Evolutionary conservation across 2,113 vertebrate genomes (phyloP).

Genomic region (Guaruba guarouba): DNA sequence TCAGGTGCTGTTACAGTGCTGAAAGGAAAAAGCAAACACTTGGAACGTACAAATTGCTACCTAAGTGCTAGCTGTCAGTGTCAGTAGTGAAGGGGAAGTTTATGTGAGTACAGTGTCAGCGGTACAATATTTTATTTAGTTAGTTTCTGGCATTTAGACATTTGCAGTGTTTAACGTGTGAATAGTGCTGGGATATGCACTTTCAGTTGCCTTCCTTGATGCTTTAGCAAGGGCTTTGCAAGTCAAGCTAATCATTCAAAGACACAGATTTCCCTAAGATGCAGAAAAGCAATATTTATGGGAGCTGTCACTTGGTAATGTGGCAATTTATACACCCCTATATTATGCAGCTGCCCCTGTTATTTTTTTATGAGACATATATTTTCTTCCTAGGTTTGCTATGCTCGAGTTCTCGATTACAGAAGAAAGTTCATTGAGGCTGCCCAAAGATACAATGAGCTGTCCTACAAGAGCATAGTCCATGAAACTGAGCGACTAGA

Average conservation of each 20-base stretch:
- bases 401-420: slow-evolving; percentile 95
- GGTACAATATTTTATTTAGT: background rate
- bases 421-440: slow-evolving; percentile 98
- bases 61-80: background rate
- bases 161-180: background rate
- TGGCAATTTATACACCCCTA: background rate
- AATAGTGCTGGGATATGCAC: background rate
- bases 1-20: background rate
- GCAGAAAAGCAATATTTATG: background rate
- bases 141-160: background rate
- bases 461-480: slow-evolving; percentile 97
- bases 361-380: background rate
- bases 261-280: background rate
- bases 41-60: background rate
- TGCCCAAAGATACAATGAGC: slow-evolving; percentile 95
- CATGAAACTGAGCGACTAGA: slow-evolving; percentile 94
- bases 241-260: background rate
- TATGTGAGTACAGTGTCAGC: background rate
- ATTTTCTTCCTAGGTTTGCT: slow-evolving; percentile 85
- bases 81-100: background rate
- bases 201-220: background rate
- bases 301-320: background rate
- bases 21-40: background rate
- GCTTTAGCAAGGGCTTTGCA: background rate
- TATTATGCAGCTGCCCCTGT: background rate